phyloP scores from a whole-genome alignment of 92 coral and sea anemone genomes.

The Montipora capitata region DNA sequence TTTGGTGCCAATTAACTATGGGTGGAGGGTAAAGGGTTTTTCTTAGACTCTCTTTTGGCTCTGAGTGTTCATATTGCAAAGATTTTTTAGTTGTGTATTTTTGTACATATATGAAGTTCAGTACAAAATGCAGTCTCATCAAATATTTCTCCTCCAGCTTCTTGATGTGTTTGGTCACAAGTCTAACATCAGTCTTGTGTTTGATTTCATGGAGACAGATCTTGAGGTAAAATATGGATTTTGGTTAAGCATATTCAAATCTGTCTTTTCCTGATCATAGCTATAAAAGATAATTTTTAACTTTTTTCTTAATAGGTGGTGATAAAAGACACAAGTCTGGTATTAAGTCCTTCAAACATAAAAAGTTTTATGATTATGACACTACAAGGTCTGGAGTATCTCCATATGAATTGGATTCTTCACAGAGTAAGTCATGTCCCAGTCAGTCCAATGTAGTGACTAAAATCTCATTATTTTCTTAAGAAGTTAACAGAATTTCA shows the following conservation, averaged over 20 bases:
- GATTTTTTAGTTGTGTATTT: too few species aligned
- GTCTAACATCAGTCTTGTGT: conserved; percentile 96
- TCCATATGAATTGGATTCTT: conserved; percentile 97
- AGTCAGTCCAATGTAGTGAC: not conserved
- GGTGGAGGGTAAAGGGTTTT: too few species aligned
- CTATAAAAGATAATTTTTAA: too few species aligned
- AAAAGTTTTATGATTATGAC: conserved; percentile 97
- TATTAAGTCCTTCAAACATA: conserved; percentile 92
- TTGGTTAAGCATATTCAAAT: not conserved
- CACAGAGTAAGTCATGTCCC: conserved; percentile 82
- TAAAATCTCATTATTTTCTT: not conserved
- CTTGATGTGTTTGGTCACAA: conserved; percentile 99
- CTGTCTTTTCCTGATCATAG: too few species aligned
- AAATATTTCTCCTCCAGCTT: conserved; percentile 68
- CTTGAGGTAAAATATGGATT: conserved; percentile 82
- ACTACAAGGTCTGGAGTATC: conserved; percentile 94
- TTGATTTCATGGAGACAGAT: conserved; percentile 99
- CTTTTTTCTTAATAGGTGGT: conserved; percentile 74
- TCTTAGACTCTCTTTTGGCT: too few species aligned
- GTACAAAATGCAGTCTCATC: too few species aligned
- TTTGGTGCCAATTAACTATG: too few species aligned
- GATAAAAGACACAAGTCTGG: conserved; percentile 92
- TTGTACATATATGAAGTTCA: too few species aligned
- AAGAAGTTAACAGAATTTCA: too few species aligned
- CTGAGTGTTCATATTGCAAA: too few species aligned